These are phyloP conservation scores for Variabilichromis moorii DNA, from an alignment of 2,113 vertebrate genomes.

Conservation along the genomic window DNA sequence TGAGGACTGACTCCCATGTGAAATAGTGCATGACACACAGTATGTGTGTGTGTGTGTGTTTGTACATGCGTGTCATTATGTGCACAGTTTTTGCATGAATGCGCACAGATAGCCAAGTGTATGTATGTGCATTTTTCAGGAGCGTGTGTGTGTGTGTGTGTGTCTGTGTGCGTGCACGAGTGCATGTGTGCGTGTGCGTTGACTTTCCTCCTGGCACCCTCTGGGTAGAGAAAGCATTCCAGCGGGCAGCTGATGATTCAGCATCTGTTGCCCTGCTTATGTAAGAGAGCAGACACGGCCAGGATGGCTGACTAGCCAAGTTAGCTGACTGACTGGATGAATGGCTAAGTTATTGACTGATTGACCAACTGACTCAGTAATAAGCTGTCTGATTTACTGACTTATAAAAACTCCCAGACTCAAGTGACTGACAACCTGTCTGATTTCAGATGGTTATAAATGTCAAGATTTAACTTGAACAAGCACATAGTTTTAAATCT, in stretches of 20 bases:
- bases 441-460: neutral
- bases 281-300: conserved; percentile 54
- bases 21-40: conserved; percentile 50
- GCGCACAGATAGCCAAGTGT: conserved; percentile 1
- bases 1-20: conserved; percentile 37
- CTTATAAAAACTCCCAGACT: neutral
- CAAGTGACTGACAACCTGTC: neutral
- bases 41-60: neutral
- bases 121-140: neutral
- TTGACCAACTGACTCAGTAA: conserved; percentile 34
- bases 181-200: neutral
- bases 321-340: conserved; percentile 25
- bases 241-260: conserved; percentile 71
- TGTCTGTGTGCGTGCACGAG: neutral
- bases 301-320: conserved; percentile 30
- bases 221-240: conserved; percentile 60
- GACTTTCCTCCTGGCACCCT: conserved; percentile 57
- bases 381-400: neutral
- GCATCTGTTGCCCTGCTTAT: conserved; percentile 70
- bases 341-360: conserved; percentile 31
- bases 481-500: neutral
- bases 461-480: neutral
- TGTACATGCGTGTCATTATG: neutral
- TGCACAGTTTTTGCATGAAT: conserved; percentile 18
- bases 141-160: neutral